Evolutionary conservation across 2,113 vertebrate species (phyloP).

Genomic region (Chaetura pelagica): DNA sequence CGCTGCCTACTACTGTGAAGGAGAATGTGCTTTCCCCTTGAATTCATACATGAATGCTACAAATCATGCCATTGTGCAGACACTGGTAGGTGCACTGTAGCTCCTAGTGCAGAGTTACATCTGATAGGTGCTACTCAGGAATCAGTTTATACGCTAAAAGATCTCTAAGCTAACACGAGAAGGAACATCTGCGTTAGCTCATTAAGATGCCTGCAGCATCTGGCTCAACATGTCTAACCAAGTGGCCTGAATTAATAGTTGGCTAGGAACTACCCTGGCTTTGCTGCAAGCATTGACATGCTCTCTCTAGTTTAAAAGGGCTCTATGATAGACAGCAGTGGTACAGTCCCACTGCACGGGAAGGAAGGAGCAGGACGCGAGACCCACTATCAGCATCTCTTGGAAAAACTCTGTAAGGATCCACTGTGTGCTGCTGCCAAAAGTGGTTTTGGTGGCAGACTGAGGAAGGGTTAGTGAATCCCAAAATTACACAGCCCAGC

Average conservation of each 20-base stretch:
- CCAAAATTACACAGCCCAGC: neutral
- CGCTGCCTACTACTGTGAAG: slow-evolving; percentile 96
- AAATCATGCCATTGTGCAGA: slow-evolving; percentile 98
- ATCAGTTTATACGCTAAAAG: neutral
- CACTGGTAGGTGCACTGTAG: slow-evolving; percentile 84
- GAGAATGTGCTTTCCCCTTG: slow-evolving; percentile 95
- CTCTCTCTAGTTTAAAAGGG: neutral
- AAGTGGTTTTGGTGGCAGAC: neutral
- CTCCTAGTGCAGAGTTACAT: neutral
- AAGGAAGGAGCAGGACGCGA: neutral
- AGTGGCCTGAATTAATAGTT: neutral
- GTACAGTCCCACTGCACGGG: neutral
- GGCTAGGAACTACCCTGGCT: neutral
- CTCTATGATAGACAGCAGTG: neutral
- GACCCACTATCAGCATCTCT: neutral
- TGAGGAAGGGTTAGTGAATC: neutral
- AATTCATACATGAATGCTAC: slow-evolving; percentile 99
- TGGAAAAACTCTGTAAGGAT: neutral
- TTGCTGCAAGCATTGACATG: slow-evolving; percentile 6
- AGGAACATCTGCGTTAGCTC: neutral
- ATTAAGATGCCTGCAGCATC: slow-evolving; percentile 9
- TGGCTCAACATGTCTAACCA: neutral
- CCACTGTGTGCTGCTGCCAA: neutral
- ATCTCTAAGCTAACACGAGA: neutral
- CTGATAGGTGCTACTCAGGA: neutral